Base-by-base conservation (phyloP, 1,140 invertebrate genomes). In the Cherax destructor region DNA sequence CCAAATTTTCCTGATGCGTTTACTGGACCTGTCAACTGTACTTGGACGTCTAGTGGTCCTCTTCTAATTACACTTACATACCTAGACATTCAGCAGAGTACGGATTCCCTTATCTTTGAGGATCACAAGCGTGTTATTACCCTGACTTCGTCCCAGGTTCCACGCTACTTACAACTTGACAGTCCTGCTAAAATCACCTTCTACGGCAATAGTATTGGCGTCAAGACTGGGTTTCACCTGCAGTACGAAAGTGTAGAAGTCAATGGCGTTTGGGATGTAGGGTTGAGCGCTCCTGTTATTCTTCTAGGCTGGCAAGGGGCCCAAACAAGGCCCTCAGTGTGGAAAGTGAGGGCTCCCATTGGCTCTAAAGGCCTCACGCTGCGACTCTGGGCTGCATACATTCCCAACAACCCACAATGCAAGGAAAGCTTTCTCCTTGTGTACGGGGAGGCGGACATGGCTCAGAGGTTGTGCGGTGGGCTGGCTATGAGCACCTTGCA, bases 221-320 rank as follows among this genome's bases (percentile, higher is more conserved):
- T 90, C 41, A 59, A 49, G 11, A 84, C 11, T 4, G 88, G 88
- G n/a, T 90, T 90, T 65, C 11, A 30, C 30, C 49, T 90, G 11
- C 59, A 83, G 3, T 90, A 90, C 52, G 88, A 90, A 18, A 59
- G 52, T 9, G 88, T 90, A 41, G 50, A 77, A 47, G 24, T 76
- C 21, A 80, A 83, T 49, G 81, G 80, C 11, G 74, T 56, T 49
- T 90, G 88, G 88, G 47, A 56, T 21, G 80, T 83, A 4, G 56
- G 13, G 21, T 5, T 77, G 10, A 80, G 80, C 4, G 61, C 49
- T 49, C 88, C 88, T 5, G 88, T 56, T 13, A 76, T 83, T 9
- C 83, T 90, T 50, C 65, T 90, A 50, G 88, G 88, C 0, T 83
- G 80, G 65, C 88, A 80, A 30, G 72, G 80, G n/a, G 30, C 47